Conservation (phyloP, 2,797 vertebrate genomes). For the Alca torda region DNA sequence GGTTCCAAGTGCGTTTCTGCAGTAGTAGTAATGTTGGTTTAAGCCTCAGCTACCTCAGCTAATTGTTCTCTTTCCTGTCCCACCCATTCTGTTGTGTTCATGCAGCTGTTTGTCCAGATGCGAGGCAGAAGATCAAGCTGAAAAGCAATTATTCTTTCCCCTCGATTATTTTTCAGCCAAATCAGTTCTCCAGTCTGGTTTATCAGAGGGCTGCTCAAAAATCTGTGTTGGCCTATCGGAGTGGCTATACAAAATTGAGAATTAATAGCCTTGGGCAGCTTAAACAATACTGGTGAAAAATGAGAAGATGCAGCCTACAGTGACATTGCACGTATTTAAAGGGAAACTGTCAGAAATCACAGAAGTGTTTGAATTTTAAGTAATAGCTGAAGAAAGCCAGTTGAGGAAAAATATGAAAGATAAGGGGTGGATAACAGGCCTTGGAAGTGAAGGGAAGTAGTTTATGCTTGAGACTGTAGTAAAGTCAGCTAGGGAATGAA, state of each 20-base stretch:
- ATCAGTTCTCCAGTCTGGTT: background rate
- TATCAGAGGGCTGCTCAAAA: background rate
- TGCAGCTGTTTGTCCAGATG: constrained; percentile 51
- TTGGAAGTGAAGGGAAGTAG: background rate
- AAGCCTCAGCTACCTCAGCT: constrained; percentile 25
- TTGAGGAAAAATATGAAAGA: background rate
- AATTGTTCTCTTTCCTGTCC: constrained; percentile 59
- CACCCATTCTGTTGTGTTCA: constrained; percentile 42
- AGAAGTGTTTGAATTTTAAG: background rate
- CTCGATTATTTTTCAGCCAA: constrained; percentile 24
- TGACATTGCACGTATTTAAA: background rate
- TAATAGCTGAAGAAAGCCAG: background rate
- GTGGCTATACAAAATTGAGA: background rate
- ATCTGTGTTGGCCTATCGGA: background rate
- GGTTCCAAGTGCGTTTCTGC: constrained; percentile 15
- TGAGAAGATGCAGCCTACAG: background rate
- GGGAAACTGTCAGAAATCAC: background rate
- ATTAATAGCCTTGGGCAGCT: background rate
- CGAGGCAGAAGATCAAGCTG: constrained; percentile 13
- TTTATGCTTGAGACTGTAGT: background rate
- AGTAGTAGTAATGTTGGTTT: constrained; percentile 4
- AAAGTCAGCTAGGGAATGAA: background rate
- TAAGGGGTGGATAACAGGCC: background rate
- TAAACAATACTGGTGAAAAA: background rate
- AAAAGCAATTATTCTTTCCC: constrained; percentile 8